Base-by-base conservation (phyloP, 2,888 invertebrate genomes). In the Chelonus formosanus region DNA sequence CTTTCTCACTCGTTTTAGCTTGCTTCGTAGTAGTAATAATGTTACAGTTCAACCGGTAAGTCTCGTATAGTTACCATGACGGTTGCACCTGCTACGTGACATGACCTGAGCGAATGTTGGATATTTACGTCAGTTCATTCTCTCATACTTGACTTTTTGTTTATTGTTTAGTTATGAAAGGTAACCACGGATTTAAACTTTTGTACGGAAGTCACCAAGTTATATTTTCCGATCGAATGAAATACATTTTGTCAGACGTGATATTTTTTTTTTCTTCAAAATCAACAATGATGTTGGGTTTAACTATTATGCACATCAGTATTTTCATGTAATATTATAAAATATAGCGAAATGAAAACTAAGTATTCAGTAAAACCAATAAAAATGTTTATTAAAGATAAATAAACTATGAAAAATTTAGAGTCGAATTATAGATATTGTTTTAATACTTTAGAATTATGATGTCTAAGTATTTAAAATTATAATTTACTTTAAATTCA, bases 21-120 rank as follows among this genome's bases (percentile, higher is more conserved):
- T 44, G 35, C 20, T 59, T 59, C 63, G 53, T 20, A 40, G n/a
- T 3, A 35, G 53, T 20, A 40, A 35, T 3, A 35, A 35, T 55
- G 20, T 55, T 20, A 40, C 20, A 55, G 55, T 40, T 40, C 55
- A 67, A 63, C 60, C 59, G 57, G 47, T 67, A 69, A 65, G 63
- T 69, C 67, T 64, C 62, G 63, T 60, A 20, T 20, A 71, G 69
- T 67, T 70, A 64, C 62, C 62, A 68, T 70, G 67, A 70, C 70
- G 65, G 66, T 60, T 69, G 71, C 72, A 73, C 70, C 73, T 76
- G 74, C 72, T 75, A 67, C 67, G 68, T 71, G 71, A 71, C 70
- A 71, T 70, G 74, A 71, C 73, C 70, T 71, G 69, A 69, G 69
- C 59, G 63, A 67, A 67, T 68, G 63, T 67, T 59, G 63, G 55